A percentile compares a stretch with the other conserved stretches of the same genome.
phyloP scores from a whole-genome alignment of 2,113 vertebrate species.

The Pluvialis apricaria region DNA sequence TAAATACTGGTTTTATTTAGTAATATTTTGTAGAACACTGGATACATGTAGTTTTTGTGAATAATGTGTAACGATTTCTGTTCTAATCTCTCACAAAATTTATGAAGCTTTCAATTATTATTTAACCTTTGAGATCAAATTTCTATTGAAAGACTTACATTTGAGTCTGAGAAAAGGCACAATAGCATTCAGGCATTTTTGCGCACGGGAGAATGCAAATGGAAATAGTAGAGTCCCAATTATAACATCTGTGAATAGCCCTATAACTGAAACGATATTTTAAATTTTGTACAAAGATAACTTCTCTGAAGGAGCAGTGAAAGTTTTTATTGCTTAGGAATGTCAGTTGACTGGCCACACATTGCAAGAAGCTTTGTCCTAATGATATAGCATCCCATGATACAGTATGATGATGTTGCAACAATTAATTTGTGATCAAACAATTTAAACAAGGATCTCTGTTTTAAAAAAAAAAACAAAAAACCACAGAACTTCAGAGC shows the following conservation, averaged over 20 bases:
- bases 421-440: background rate
- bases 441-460: background rate
- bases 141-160: background rate
- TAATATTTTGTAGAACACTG: background rate
- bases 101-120: background rate
- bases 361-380: background rate
- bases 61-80: background rate
- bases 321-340: background rate
- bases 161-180: background rate
- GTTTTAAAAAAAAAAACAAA: background rate
- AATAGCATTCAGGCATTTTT: background rate
- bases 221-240: background rate
- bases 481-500: background rate
- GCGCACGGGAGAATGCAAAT: background rate
- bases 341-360: background rate
- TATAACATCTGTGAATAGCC: background rate
- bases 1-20: background rate
- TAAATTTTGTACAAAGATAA: background rate
- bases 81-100: background rate
- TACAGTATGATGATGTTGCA: background rate
- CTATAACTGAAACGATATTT: background rate
- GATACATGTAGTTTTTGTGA: background rate
- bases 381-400: background rate
- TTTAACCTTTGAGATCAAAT: background rate
- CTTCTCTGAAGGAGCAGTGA: background rate